Evolutionary conservation across 2,888 invertebrate genomes (phyloP).

Genomic region (Zygogramma bicolorata): DNA sequence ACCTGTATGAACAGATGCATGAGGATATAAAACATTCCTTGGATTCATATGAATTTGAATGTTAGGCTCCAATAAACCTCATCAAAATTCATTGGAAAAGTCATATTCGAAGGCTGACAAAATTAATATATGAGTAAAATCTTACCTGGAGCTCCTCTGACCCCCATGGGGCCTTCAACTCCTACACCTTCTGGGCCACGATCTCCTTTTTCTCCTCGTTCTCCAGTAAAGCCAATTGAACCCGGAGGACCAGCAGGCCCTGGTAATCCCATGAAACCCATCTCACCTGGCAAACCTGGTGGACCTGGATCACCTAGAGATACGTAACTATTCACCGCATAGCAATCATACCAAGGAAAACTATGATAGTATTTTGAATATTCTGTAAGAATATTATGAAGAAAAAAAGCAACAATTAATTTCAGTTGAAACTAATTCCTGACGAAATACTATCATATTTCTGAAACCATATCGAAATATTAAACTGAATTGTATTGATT

Average conservation of each 20-base stretch:
- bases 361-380: neutral
- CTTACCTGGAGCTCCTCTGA: conserved; percentile 76
- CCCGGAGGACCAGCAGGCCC: conserved; percentile 74
- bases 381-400: no score
- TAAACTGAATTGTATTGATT: no score
- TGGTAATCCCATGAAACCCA: conserved; percentile 76
- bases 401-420: no score
- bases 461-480: no score
- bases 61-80: no score
- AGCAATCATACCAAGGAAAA: neutral
- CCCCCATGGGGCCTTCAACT: conserved; percentile 79
- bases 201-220: conserved; percentile 81
- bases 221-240: conserved; percentile 72
- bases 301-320: conserved; percentile 75
- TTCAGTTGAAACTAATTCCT: no score
- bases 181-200: conserved; percentile 79
- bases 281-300: conserved; percentile 74
- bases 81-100: no score
- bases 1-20: conserved; percentile 64
- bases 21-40: no score
- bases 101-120: neutral
- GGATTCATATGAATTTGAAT: no score
- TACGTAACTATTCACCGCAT: neutral
- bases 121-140: neutral
- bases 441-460: no score